Base-by-base conservation (phyloP, 35 echinoderm and acorn worm species). In the Eucidaris tribuloides region DNA sequence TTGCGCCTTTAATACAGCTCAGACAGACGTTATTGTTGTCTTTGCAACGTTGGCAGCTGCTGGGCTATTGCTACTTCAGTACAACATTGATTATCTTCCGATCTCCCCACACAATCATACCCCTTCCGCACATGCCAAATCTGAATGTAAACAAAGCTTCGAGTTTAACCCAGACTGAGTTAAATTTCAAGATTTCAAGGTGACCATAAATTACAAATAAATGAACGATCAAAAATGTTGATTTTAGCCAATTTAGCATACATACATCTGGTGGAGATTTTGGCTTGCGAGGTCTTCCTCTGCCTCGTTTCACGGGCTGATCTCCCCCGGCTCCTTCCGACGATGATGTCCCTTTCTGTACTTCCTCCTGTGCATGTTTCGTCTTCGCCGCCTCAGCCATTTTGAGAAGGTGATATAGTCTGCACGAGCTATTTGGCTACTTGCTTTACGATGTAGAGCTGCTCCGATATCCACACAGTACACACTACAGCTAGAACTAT, bases 231-330 rank as follows among this genome's bases (percentile, higher is more conserved):
- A n/a, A n/a, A n/a, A n/a, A n/a, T n/a, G n/a, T n/a, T n/a, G n/a
- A n/a, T n/a, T n/a, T n/a, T n/a, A n/a, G n/a, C n/a, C n/a, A n/a
- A n/a, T n/a, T n/a, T n/a, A n/a, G n/a, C n/a, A n/a, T n/a, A n/a
- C 64, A 25, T 68, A 74, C 68, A 14, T 74, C 66, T 20, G 15
- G 28, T 7, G 38, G 7, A 33, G 29, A 40, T 40, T 74, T 68
- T 27, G 64, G 64, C 18, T 68, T 74, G 33, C 68, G 68, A 40
- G 68, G 68, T 74, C 68, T 74, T 44, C 68, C 68, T 40, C 68
- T 6, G 39, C 68, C 68, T 25, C 68, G 68, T 23, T 74, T 74
- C 68, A 74, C 68, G 9, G 48, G 48, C 28, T 33, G 68, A 17
- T 74, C 68, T 74, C 68, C 68, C 38, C 68, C 68, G 18, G 35